Evolutionary conservation across 2,888 invertebrate species (phyloP).

Genomic region (Stegophylla sp.): DNA sequence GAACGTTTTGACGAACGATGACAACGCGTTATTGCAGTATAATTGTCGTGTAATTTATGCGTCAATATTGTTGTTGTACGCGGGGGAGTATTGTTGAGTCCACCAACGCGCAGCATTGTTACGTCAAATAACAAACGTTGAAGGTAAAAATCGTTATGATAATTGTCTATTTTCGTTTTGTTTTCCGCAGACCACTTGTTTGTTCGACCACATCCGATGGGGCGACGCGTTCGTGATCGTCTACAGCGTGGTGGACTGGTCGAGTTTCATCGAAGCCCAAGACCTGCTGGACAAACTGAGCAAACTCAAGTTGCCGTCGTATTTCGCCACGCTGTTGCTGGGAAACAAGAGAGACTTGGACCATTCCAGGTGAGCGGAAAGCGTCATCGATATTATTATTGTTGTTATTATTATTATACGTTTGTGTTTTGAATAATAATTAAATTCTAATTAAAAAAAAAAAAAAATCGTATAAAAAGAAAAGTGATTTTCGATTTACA

Average conservation of each 20-base stretch:
- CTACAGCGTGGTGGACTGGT: constrained; percentile 79
- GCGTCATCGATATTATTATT: background rate
- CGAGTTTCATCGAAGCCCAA: constrained; percentile 78
- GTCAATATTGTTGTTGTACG: no score
- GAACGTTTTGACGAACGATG: no score
- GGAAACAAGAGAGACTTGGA: constrained; percentile 84
- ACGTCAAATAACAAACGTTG: no score
- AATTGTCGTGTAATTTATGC: no score
- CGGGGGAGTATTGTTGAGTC: no score
- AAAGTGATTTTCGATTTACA: no score
- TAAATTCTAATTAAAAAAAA: no score
- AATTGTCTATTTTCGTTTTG: constrained; percentile 60
- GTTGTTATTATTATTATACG: no score
- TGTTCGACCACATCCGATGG: constrained; percentile 80
- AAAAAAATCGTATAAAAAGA: no score
- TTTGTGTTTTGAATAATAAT: no score
- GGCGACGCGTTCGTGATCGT: constrained; percentile 84
- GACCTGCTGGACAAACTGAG: constrained; percentile 76
- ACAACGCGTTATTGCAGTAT: no score
- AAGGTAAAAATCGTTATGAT: background rate
- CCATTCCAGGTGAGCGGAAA: constrained; percentile 73
- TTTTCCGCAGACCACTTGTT: constrained; percentile 75
- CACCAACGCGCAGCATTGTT: no score
- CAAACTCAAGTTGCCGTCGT: constrained; percentile 76
- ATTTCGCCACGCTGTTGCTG: constrained; percentile 77